A percentile compares a stretch with the other conserved stretches of the same genome.
Conservation (phyloP, 2,888 invertebrate species). For the Augochlorella aurata region DNA sequence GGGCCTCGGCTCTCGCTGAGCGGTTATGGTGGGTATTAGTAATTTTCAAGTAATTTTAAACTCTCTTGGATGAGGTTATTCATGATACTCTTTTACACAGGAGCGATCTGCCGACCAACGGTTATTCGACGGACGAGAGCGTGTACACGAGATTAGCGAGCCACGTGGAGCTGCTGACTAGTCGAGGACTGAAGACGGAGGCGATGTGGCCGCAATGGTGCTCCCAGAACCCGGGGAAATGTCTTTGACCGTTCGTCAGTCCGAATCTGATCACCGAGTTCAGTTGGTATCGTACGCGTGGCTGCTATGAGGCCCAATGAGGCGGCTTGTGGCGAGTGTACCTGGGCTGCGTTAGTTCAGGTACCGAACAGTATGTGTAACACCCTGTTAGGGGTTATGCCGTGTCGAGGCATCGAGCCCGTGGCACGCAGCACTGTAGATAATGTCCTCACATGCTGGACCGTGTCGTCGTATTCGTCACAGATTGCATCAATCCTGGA, state of each 20-base stretch:
- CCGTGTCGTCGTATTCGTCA: slow-evolving; percentile 21
- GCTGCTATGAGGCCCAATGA: slow-evolving; percentile 32
- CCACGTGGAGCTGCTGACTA: slow-evolving; percentile 86
- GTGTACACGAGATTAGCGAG: slow-evolving; percentile 88
- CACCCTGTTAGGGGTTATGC: not conserved
- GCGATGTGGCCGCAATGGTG: slow-evolving; percentile 91
- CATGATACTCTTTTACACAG: slow-evolving; percentile 54
- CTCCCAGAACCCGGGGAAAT: slow-evolving; percentile 88
- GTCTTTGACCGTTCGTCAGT: slow-evolving; percentile 83
- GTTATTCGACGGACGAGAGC: slow-evolving; percentile 83
- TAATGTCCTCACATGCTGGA: slow-evolving; percentile 36
- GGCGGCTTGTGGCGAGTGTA: not conserved
- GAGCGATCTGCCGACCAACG: slow-evolving; percentile 84
- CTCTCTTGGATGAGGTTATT: no score
- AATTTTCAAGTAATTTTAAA: no score
- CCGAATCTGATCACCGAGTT: slow-evolving; percentile 54
- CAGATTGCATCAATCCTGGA: not conserved
- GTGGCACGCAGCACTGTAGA: slow-evolving; percentile 35
- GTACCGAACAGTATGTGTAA: not conserved
- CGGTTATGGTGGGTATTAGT: slow-evolving; percentile 86
- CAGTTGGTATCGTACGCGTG: slow-evolving; percentile 36
- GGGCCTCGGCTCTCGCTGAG: slow-evolving; percentile 91
- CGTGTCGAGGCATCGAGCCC: not conserved
- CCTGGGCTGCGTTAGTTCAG: not conserved
- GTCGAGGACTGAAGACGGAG: slow-evolving; percentile 86